phyloP scores from a whole-genome alignment of 30 jellyfish, hydroid and myxozoan genomes.

The Chironex yamaguchii region DNA sequence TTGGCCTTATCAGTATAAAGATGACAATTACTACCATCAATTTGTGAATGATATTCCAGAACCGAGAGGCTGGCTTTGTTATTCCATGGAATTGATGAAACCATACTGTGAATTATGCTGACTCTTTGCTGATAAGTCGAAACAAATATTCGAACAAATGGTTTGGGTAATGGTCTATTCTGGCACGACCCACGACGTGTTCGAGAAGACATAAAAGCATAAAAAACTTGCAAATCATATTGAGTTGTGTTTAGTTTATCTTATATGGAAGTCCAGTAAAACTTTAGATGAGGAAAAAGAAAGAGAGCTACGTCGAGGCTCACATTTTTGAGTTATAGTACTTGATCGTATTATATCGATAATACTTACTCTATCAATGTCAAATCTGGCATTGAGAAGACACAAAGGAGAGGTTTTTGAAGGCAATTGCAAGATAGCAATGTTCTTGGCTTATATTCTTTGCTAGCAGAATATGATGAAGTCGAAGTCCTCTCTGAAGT shows the following conservation, averaged over 20 bases:
- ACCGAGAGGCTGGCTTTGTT: conserved; percentile 48
- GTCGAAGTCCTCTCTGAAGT: conserved; percentile 52
- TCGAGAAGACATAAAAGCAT: too few species aligned
- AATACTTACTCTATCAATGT: conserved; percentile 21
- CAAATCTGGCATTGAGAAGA: conserved; percentile 24
- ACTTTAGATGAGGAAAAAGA: too few species aligned
- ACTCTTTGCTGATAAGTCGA: conserved; percentile 30
- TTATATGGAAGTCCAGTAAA: too few species aligned
- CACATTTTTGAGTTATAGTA: conserved; percentile 34
- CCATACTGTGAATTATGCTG: conserved; percentile 43
- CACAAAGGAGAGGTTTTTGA: conserved; percentile 31
- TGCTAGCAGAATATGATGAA: conserved; percentile 47
- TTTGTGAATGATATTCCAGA: conserved; percentile 30
- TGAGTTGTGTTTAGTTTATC: too few species aligned
- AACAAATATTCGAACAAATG: conserved; percentile 18
- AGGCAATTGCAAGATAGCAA: conserved; percentile 41
- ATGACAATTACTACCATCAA: conserved; percentile 22
- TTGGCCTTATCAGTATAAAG: conserved; percentile 22
- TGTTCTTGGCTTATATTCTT: conserved; percentile 22
- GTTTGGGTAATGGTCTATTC: not conserved
- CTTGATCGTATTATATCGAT: conserved; percentile 44
- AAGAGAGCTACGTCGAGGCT: conserved; percentile 8
- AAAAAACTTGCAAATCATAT: too few species aligned
- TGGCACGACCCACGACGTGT: too few species aligned
- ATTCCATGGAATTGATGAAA: conserved; percentile 32